These are phyloP conservation scores for Sphaeramia orbicularis DNA, from an alignment of 2,797 vertebrate species.

Conservation along the genomic window DNA sequence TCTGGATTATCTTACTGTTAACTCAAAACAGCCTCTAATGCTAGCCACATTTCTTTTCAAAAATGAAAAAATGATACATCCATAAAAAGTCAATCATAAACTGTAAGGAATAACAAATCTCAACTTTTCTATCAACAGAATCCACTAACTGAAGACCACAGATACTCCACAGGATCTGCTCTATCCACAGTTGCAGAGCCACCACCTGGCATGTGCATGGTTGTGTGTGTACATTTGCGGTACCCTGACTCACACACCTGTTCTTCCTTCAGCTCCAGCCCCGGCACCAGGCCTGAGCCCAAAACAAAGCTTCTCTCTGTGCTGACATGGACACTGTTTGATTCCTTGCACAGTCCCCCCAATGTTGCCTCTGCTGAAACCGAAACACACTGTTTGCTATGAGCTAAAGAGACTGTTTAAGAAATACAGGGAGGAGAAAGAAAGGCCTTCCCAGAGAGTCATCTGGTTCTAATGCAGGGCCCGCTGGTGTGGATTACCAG, in stretches of 20 bases:
- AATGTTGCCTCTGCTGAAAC: constrained; percentile 55
- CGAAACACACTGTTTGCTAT: constrained; percentile 65
- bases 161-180: constrained; percentile 33
- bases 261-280: constrained; percentile 32
- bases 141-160: constrained; percentile 22
- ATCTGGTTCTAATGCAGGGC: constrained; percentile 86
- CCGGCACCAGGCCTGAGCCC: constrained; percentile 45
- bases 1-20: neutral
- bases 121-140: constrained; percentile 44
- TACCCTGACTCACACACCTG: constrained; percentile 68
- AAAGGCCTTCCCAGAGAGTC: constrained; percentile 75
- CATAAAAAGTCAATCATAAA: constrained; percentile 27
- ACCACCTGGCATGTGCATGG: constrained; percentile 55
- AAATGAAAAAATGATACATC: constrained; percentile 26
- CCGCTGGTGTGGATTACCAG: constrained; percentile 86
- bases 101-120: constrained; percentile 35
- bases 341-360: constrained; percentile 40
- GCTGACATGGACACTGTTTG: constrained; percentile 53
- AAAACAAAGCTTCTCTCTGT: constrained; percentile 77
- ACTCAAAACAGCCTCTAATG: neutral
- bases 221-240: constrained; percentile 31
- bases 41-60: constrained; percentile 16
- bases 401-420: constrained; percentile 54
- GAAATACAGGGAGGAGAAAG: constrained; percentile 54
- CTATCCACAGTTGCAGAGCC: constrained; percentile 37